Base-by-base conservation (phyloP, 2,888 invertebrate genomes). In the Pasiphila rectangulata region DNA sequence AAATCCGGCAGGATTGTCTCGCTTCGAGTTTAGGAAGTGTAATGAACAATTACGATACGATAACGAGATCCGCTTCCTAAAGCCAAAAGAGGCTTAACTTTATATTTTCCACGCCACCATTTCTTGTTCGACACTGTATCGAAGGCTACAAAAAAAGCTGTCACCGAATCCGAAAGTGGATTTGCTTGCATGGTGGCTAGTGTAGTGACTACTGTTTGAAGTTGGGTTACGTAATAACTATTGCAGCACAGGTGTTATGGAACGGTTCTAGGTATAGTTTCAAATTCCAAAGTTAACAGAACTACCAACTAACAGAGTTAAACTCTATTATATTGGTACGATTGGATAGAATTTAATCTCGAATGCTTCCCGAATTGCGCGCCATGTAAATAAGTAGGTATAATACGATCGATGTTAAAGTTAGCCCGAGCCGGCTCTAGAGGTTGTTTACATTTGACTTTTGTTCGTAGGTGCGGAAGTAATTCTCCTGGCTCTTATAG, bases 401-500 rank as follows among this genome's bases (percentile, higher is more conserved):
- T 16, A 66, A 59, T 63, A 65, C 60, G 65, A 67, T 67, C 63
- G 59, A 72, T 69, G 64, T 64, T 70, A 66, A n/a, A 67, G 68
- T 67, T 72, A 69, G 71, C 75, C 70, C 69, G 64, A 67, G 71
- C 68, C 67, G 64, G 65, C 62, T 32, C 70, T 73, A 77, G 75
- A 86, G 85, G 87, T 87, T 88, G 73, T 87, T 88, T 83, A 87
- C 86, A 84, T 85, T 83, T 86, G 86, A 86, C 87, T 87, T 87
- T 86, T 75, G 75, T 75, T 68, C 78, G 74, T 65, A 67, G 64
- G 69, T 63, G 65, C 86, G 87, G 87, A 88, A 88, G 87, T 83
- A 68, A 73, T 73, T 65, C 71, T 75, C 75, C 77, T 78, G 78
- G 83, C 76, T 72, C 75, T 77, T 79, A 77, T 66, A 68, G 68